A percentile compares a stretch with the other conserved stretches of the same genome.
phyloP scores from a whole-genome alignment of 1,140 invertebrate species.

The Drosophila tani region DNA sequence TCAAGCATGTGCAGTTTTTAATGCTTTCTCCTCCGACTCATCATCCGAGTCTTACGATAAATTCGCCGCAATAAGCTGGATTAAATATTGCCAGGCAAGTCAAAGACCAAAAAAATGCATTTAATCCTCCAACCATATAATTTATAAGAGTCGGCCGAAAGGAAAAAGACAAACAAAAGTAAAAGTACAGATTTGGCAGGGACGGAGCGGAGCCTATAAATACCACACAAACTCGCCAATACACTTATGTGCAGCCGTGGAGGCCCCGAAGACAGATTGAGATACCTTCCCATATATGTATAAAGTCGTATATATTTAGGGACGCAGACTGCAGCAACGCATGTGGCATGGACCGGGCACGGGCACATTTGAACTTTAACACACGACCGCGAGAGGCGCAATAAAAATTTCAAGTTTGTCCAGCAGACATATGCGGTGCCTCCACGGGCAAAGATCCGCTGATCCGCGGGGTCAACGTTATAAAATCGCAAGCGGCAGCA shows the following conservation, averaged over 20 bases:
- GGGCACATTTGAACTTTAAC: slow-evolving; percentile 81
- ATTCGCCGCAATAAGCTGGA: slow-evolving; percentile 33
- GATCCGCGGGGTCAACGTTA: slow-evolving; percentile 77
- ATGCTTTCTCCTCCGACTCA: slow-evolving; percentile 43
- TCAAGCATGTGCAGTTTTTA: slow-evolving; percentile 8
- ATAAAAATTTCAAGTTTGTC: slow-evolving; percentile 81
- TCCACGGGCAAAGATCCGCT: slow-evolving; percentile 64
- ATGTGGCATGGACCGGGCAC: slow-evolving; percentile 70
- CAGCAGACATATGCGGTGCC: slow-evolving; percentile 57
- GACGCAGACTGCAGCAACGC: slow-evolving; percentile 47
- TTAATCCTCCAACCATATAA: slow-evolving; percentile 63
- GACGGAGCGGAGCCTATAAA: slow-evolving; percentile 52
- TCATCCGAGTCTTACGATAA: slow-evolving; percentile 43
- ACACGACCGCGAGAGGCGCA: slow-evolving; percentile 62
- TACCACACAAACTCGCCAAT: slow-evolving; percentile 25
- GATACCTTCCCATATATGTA: slow-evolving; percentile 63
- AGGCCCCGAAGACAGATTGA: slow-evolving; percentile 68
- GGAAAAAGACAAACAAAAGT: slow-evolving; percentile 67
- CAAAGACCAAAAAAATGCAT: slow-evolving; percentile 72
- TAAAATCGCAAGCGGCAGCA: slow-evolving; percentile 71
- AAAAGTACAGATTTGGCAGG: slow-evolving; percentile 60
- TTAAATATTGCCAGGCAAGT: slow-evolving; percentile 69
- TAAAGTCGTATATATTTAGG: slow-evolving; percentile 25
- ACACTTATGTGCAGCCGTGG: slow-evolving; percentile 29
- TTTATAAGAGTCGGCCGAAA: slow-evolving; percentile 57